Evolutionary conservation across 2,113 vertebrate species (phyloP).

Genomic region (Malurus alboscapulatus): DNA sequence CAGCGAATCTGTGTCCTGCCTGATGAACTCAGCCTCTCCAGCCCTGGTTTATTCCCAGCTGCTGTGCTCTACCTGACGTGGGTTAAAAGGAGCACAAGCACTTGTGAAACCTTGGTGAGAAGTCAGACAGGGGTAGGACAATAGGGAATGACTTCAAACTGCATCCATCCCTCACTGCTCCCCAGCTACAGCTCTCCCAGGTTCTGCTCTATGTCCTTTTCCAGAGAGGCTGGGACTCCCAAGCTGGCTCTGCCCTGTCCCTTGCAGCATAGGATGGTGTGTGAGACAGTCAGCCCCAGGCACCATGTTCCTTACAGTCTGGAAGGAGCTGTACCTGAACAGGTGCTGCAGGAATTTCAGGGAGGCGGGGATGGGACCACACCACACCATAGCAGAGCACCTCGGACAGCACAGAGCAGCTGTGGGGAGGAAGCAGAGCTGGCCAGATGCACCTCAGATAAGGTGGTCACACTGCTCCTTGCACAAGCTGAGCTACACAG

Average conservation of each 20-base stretch:
- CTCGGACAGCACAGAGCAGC: conserved; percentile 66
- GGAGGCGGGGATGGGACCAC: conserved; percentile 61
- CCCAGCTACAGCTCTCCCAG: background rate
- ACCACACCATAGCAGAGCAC: conserved; percentile 71
- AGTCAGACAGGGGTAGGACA: background rate
- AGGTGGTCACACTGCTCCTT: background rate
- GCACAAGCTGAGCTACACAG: background rate
- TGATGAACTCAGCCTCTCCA: background rate
- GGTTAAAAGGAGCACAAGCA: background rate
- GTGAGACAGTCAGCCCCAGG: background rate
- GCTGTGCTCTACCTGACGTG: accelerated
- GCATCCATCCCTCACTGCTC: background rate
- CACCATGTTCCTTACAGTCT: conserved; percentile 66
- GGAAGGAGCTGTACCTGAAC: conserved; percentile 71
- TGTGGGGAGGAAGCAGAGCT: conserved; percentile 31
- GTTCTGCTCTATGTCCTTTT: background rate
- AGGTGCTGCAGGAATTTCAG: conserved; percentile 76
- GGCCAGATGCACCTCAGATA: background rate
- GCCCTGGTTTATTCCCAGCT: background rate
- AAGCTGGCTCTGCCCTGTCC: accelerated
- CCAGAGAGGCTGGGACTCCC: background rate
- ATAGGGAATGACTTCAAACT: background rate
- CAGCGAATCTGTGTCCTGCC: background rate
- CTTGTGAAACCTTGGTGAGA: background rate
- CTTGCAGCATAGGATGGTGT: background rate